Conservation (phyloP, 2,888 invertebrate genomes). For the Conchocele bisecta region DNA sequence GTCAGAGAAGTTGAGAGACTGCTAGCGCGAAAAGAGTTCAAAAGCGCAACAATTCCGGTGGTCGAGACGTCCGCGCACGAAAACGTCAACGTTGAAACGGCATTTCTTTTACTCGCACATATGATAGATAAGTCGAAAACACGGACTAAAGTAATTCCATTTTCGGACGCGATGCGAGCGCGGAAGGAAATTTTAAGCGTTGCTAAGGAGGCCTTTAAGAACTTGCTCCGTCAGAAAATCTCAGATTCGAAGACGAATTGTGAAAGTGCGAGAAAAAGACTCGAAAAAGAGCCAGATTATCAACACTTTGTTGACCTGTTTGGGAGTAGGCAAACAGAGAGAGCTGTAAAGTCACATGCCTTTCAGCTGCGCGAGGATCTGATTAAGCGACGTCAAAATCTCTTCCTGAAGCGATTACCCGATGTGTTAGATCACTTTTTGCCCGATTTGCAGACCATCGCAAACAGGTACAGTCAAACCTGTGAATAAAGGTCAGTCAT, state of each 20-base stretch:
- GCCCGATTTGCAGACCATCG: constrained; percentile 89
- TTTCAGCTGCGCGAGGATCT: constrained; percentile 92
- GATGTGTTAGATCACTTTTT: constrained; percentile 90
- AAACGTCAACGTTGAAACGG: constrained; percentile 97
- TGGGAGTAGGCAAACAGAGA: constrained; percentile 92
- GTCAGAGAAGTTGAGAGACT: constrained; percentile 91
- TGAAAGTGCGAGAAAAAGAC: constrained; percentile 88
- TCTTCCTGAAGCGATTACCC: constrained; percentile 90
- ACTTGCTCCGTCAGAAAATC: constrained; percentile 91
- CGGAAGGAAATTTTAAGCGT: constrained; percentile 94
- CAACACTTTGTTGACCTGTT: constrained; percentile 92
- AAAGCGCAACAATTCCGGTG: constrained; percentile 88
- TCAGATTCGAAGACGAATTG: constrained; percentile 90
- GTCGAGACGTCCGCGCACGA: constrained; percentile 98
- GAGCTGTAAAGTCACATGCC: constrained; percentile 90
- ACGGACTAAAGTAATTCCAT: constrained; percentile 85
- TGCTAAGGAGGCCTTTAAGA: constrained; percentile 94
- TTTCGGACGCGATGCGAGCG: constrained; percentile 92
- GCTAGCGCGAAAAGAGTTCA: constrained; percentile 94
- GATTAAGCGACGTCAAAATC: constrained; percentile 89
- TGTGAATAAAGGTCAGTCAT: too few relatives aligned
- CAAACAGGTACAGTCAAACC: too few relatives aligned
- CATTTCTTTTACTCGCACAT: constrained; percentile 93
- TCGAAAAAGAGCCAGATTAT: constrained; percentile 94
- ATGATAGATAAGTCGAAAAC: constrained; percentile 95